Percentiles rank a stretch among this genome's conserved stretches.
These are phyloP conservation scores for Echiichthys vipera DNA, from an alignment of 2,797 vertebrate species.

Conservation along the genomic window DNA sequence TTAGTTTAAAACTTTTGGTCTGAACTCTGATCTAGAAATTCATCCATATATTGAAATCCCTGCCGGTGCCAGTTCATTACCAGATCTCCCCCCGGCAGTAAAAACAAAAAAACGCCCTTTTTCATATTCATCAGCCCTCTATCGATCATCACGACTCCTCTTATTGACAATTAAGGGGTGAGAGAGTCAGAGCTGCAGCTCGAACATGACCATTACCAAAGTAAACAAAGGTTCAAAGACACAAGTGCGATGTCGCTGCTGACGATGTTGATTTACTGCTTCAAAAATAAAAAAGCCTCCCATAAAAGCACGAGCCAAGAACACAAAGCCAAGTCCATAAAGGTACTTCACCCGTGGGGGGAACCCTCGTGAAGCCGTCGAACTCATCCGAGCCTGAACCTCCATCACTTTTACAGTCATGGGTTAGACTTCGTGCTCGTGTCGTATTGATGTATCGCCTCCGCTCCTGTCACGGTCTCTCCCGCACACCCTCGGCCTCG, in stretches of 20 bases:
- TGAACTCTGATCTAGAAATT: constrained; percentile 39
- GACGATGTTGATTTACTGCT: not conserved
- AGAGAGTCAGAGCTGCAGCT: constrained; percentile 12
- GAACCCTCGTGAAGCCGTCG: constrained; percentile 7
- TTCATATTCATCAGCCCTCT: constrained; percentile 54
- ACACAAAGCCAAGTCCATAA: not conserved
- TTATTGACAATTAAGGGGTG: constrained; percentile 38
- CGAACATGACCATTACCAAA: not conserved
- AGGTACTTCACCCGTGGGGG: not conserved
- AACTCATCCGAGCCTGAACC: constrained; percentile 30
- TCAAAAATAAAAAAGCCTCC: not conserved
- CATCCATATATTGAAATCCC: constrained; percentile 22
- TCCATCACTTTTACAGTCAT: constrained; percentile 26
- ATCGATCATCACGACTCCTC: constrained; percentile 44
- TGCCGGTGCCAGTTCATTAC: constrained; percentile 13
- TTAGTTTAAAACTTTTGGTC: not conserved
- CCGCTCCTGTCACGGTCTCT: not conserved
- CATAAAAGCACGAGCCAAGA: not conserved
- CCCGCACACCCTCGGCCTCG: not conserved
- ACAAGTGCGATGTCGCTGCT: not conserved
- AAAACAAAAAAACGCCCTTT: constrained; percentile 11
- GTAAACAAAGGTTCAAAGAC: not conserved
- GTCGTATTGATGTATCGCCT: constrained; percentile 34
- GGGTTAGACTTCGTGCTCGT: constrained; percentile 10
- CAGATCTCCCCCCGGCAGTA: constrained; percentile 22